A percentile compares a stretch with the other conserved stretches of the same genome.
Conservation (phyloP, 1,140 invertebrate genomes). For the Platorchestia sp. region DNA sequence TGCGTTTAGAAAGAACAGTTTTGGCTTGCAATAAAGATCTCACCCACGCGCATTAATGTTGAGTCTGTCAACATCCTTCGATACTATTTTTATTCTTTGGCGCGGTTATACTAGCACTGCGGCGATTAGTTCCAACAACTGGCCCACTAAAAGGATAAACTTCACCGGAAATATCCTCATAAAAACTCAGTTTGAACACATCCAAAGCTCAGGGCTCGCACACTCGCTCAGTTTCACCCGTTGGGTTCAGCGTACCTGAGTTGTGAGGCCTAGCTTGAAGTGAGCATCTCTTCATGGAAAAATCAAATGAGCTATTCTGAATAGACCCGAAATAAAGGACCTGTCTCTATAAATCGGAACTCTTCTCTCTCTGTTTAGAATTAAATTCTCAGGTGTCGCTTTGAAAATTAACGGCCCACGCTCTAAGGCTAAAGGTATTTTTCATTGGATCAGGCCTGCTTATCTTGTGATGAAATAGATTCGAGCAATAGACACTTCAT, state of each 20-base stretch:
- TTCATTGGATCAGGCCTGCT: background rate
- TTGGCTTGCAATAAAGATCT: too few species aligned
- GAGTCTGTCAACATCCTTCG: too few species aligned
- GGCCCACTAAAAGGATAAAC: background rate
- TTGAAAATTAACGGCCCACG: background rate
- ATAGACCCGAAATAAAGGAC: background rate
- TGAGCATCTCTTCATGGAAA: background rate
- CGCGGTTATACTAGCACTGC: background rate
- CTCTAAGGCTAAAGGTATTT: background rate
- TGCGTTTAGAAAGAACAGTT: background rate
- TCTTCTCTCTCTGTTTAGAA: background rate
- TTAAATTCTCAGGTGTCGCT: background rate
- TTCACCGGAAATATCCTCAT: background rate
- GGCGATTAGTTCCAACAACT: background rate
- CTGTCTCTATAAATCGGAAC: slow-evolving; percentile 24
- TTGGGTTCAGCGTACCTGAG: background rate
- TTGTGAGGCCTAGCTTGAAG: background rate
- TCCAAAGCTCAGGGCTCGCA: background rate
- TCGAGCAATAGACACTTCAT: background rate
- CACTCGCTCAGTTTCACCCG: background rate
- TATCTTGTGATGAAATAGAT: background rate
- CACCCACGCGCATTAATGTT: too few species aligned
- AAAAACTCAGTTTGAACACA: background rate
- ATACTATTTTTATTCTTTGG: background rate
- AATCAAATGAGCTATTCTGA: background rate